Conservation (phyloP, 2,113 vertebrate genomes). For the Accipiter cooperii region DNA sequence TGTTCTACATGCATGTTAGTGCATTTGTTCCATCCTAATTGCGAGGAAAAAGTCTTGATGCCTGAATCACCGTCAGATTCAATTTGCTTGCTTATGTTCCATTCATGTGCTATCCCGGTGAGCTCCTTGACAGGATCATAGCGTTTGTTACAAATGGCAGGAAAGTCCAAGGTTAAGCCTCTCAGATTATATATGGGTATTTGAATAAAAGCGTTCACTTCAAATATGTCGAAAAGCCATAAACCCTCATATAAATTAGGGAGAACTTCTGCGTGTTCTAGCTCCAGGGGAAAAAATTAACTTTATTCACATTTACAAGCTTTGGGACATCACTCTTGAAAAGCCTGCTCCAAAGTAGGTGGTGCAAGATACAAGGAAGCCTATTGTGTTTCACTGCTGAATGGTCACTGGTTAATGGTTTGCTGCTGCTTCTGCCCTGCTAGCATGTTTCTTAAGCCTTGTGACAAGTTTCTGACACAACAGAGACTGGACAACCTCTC, state of each 20-base stretch:
- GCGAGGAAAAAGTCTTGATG: not conserved
- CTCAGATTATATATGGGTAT: not conserved
- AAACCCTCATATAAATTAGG: not conserved
- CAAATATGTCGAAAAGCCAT: not conserved
- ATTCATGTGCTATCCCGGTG: not conserved
- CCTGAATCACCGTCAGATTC: not conserved
- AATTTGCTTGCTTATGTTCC: not conserved
- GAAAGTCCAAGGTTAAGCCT: not conserved
- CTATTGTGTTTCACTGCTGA: not conserved
- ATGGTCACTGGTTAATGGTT: not conserved
- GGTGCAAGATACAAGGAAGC: not conserved
- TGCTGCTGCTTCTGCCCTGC: not conserved
- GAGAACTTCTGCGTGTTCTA: not conserved
- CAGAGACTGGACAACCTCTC: not conserved
- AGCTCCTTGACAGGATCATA: not conserved
- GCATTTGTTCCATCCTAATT: not conserved
- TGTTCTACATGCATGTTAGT: not conserved
- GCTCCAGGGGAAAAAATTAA: not conserved
- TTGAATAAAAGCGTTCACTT: not conserved
- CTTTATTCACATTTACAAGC: not conserved
- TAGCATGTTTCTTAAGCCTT: not conserved
- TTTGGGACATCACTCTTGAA: not conserved
- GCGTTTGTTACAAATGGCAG: not conserved
- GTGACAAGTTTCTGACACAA: not conserved
- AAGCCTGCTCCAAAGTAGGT: not conserved